Conservation (phyloP, 2,113 vertebrate species). For the Poecilia latipinna region DNA sequence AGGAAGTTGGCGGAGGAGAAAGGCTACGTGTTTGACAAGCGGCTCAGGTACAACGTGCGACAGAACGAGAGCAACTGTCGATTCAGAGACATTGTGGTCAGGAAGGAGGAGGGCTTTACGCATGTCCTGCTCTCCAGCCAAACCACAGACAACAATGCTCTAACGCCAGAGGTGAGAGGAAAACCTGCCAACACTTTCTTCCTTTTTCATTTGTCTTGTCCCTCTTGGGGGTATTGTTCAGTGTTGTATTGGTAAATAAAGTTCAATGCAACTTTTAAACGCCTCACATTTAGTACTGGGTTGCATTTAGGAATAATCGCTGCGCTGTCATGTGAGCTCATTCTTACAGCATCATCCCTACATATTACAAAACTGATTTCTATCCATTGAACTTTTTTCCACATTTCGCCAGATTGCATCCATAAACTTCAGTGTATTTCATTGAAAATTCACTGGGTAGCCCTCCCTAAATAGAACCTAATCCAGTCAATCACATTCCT, state of each 20-base stretch:
- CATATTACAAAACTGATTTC: neutral
- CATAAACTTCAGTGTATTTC: too few relatives aligned
- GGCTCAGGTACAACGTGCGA: slow-evolving; percentile 94
- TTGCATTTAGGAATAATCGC: slow-evolving; percentile 14
- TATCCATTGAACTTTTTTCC: too few relatives aligned
- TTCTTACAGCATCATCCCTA: too few relatives aligned
- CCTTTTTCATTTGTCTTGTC: neutral
- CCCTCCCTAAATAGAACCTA: too few relatives aligned
- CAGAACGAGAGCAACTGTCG: slow-evolving; percentile 95
- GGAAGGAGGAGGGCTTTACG: slow-evolving; percentile 97
- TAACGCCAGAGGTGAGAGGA: slow-evolving; percentile 94
- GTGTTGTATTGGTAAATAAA: neutral
- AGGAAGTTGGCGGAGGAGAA: slow-evolving; percentile 92
- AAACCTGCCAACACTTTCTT: neutral
- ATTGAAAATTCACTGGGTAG: too few relatives aligned
- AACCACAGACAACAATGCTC: slow-evolving; percentile 95
- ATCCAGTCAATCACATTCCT: too few relatives aligned
- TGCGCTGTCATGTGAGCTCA: too few relatives aligned
- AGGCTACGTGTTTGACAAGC: slow-evolving; percentile 95
- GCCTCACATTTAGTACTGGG: slow-evolving; percentile 10
- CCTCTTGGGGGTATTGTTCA: neutral
- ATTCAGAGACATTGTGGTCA: slow-evolving; percentile 97
- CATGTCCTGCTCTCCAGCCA: slow-evolving; percentile 96
- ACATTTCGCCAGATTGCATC: too few relatives aligned
- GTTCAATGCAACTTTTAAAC: neutral